These are phyloP conservation scores for Listrodromus nycthemerus DNA, from an alignment of 2,888 invertebrate species.

Conservation along the genomic window DNA sequence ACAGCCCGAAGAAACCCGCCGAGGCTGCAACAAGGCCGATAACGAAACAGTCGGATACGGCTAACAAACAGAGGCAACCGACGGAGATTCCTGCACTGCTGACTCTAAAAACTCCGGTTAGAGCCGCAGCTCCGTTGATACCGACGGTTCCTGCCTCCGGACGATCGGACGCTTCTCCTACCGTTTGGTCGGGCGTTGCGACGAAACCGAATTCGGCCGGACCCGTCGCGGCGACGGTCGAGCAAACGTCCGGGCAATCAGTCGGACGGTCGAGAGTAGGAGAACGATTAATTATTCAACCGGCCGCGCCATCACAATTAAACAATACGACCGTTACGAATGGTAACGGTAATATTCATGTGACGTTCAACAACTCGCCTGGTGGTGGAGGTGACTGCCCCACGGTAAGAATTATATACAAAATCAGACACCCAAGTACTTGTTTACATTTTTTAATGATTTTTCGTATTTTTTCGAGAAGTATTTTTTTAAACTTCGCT, in stretches of 20 bases:
- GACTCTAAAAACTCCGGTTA: not conserved
- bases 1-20: not conserved
- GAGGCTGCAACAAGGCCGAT: not conserved
- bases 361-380: slow-evolving; percentile 20
- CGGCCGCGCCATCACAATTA: not conserved
- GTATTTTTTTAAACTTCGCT: too few species aligned
- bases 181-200: not conserved
- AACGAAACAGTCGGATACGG: too few species aligned
- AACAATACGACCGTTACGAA: slow-evolving; percentile 27
- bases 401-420: slow-evolving; percentile 30
- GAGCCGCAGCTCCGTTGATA: not conserved
- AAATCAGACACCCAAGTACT: too few species aligned
- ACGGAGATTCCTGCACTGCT: not conserved
- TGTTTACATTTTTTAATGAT: too few species aligned
- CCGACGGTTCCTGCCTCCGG: not conserved
- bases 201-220: not conserved
- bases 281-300: slow-evolving; percentile 32
- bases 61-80: not conserved
- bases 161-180: not conserved
- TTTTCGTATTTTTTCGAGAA: too few species aligned
- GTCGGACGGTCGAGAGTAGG: slow-evolving; percentile 4
- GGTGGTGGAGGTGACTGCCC: slow-evolving; percentile 4
- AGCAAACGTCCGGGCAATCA: not conserved
- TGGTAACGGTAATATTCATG: slow-evolving; percentile 19
- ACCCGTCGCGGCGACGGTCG: not conserved